Percentiles rank a stretch among this genome's conserved stretches.
Evolutionary conservation across 1,140 invertebrate species (phyloP).

Genomic region (Scaptomyza graminum): DNA sequence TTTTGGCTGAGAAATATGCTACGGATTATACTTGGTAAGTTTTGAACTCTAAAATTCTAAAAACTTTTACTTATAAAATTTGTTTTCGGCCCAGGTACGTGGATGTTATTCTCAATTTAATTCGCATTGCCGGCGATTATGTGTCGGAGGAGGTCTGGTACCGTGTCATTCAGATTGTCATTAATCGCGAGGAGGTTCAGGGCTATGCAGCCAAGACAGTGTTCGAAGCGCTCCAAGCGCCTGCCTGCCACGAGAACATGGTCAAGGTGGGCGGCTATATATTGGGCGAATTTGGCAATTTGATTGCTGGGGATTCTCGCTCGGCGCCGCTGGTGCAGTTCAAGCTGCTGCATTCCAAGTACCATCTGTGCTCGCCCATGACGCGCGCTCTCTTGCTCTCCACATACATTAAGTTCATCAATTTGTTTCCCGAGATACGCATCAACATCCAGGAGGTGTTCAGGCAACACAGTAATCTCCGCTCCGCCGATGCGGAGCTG

Average conservation of each 20-base stretch:
- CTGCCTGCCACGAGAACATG: slow-evolving; percentile 99
- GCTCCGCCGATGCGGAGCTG: slow-evolving; percentile 98
- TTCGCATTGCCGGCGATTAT: slow-evolving; percentile 99
- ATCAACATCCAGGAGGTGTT: slow-evolving; percentile 98
- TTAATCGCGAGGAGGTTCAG: slow-evolving; percentile 99
- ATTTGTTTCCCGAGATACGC: slow-evolving; percentile 99
- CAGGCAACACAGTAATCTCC: slow-evolving; percentile 96
- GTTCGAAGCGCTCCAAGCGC: slow-evolving; percentile 99
- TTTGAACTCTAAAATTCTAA: slow-evolving; percentile 45
- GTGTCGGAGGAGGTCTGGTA: slow-evolving; percentile 99
- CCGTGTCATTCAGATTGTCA: slow-evolving; percentile 99
- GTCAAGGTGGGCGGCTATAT: slow-evolving; percentile 99
- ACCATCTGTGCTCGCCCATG: slow-evolving; percentile 98
- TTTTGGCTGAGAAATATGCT: slow-evolving; percentile 99
- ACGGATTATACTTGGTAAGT: slow-evolving; percentile 98
- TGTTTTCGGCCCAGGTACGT: slow-evolving; percentile 86
- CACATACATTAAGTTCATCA: slow-evolving; percentile 99
- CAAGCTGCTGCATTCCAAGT: slow-evolving; percentile 98
- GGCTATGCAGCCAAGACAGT: slow-evolving; percentile 99
- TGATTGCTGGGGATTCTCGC: slow-evolving; percentile 99
- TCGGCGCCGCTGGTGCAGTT: slow-evolving; percentile 98
- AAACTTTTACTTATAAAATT: background rate
- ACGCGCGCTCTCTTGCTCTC: slow-evolving; percentile 98
- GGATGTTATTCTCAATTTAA: slow-evolving; percentile 99
- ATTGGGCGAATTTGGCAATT: slow-evolving; percentile 99